phyloP scores from a whole-genome alignment of 2,888 invertebrate genomes.

The Scrobipalpa atriplicella region DNA sequence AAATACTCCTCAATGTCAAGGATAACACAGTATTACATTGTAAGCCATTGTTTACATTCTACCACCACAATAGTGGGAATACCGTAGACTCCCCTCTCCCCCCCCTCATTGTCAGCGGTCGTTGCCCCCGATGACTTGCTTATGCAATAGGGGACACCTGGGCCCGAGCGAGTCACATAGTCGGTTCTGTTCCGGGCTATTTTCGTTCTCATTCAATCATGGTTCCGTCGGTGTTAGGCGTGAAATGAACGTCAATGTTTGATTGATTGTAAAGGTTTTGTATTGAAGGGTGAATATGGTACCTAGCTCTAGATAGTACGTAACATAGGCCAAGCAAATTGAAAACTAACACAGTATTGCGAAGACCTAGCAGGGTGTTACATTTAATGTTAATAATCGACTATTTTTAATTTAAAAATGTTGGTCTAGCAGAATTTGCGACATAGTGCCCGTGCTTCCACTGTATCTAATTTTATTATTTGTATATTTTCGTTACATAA shows the following conservation, averaged over 20 bases:
- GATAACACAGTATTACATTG: slow-evolving; percentile 3
- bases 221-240: slow-evolving; percentile 30
- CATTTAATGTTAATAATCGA: no score
- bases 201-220: slow-evolving; percentile 26
- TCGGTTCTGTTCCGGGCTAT: slow-evolving; percentile 41
- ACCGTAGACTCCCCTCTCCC: slow-evolving; percentile 40
- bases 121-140: slow-evolving; percentile 52
- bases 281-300: slow-evolving; percentile 1
- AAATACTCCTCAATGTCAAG: slow-evolving; percentile 23
- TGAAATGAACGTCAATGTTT: slow-evolving; percentile 37
- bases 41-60: slow-evolving; percentile 20
- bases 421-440: no score
- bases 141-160: slow-evolving; percentile 68
- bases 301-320: no score
- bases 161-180: slow-evolving; percentile 41
- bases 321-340: no score
- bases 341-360: no score
- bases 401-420: no score
- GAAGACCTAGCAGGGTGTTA: no score
- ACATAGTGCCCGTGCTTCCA: no score
- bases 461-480: no score
- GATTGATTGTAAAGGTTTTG: slow-evolving; percentile 29
- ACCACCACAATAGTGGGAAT: slow-evolving; percentile 22
- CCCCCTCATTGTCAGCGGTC: slow-evolving; percentile 63
- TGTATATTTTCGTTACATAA: background rate